These are phyloP conservation scores for Leptobrachium leishanense DNA, from an alignment of 2,113 vertebrate species.

Conservation along the genomic window DNA sequence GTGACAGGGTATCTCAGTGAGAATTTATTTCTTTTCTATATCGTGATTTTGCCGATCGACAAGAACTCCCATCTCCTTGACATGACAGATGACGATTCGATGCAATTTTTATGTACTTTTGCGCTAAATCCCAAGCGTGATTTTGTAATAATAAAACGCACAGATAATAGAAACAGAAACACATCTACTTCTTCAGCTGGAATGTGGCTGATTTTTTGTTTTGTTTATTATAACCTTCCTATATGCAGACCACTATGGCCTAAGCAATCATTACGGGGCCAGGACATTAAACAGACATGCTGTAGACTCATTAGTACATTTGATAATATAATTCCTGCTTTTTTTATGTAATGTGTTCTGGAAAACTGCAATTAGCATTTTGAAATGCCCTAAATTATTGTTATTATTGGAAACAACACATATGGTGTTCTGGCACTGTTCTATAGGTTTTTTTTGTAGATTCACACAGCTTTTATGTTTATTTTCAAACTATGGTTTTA, in stretches of 20 bases:
- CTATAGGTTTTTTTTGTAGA: background rate
- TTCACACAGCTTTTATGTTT: background rate
- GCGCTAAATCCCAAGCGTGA: too few relatives aligned
- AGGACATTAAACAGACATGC: constrained; percentile 7
- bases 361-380: constrained; percentile 27
- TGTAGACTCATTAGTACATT: constrained; percentile 5
- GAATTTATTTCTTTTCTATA: too few relatives aligned
- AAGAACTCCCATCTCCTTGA: too few relatives aligned
- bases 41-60: too few relatives aligned
- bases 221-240: background rate
- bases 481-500: background rate
- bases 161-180: too few relatives aligned
- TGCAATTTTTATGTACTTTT: too few relatives aligned
- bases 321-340: constrained; percentile 13
- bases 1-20: too few relatives aligned
- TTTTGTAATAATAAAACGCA: too few relatives aligned
- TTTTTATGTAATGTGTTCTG: constrained; percentile 12
- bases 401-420: constrained; percentile 22
- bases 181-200: background rate
- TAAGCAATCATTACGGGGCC: background rate
- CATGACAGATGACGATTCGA: too few relatives aligned
- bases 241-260: background rate
- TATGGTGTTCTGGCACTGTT: background rate
- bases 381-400: background rate
- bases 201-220: background rate